phyloP scores from a whole-genome alignment of 2,888 invertebrate species.

The Clistopyga incitator region DNA sequence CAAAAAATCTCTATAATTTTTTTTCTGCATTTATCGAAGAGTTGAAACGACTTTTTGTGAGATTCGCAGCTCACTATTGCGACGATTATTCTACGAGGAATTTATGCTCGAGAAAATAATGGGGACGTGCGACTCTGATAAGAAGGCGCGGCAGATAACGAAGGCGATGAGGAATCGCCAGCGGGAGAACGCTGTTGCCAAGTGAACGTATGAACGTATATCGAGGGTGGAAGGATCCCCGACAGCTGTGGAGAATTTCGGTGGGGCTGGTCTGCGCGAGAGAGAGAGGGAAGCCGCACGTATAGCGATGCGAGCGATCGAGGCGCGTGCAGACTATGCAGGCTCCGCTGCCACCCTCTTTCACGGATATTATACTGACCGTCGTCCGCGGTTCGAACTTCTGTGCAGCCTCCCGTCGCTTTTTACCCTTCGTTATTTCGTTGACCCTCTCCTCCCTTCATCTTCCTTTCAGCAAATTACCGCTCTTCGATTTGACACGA shows the following conservation, averaged over 20 bases:
- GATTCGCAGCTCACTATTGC: too few relatives aligned
- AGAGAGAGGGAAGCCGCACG: conserved; percentile 23
- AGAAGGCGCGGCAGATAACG: conserved; percentile 4
- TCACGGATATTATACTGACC: conserved; percentile 30
- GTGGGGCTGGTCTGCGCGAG: conserved; percentile 64
- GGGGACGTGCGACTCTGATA: not conserved
- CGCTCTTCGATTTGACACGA: too few relatives aligned
- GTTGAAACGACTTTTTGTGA: too few relatives aligned
- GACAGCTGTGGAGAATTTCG: conserved; percentile 81
- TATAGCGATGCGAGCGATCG: conserved; percentile 30
- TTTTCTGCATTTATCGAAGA: too few relatives aligned
- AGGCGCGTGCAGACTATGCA: conserved; percentile 26
- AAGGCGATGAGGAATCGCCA: not conserved
- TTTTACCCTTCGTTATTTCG: conserved; percentile 31
- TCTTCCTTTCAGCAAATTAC: not conserved
- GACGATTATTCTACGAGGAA: too few relatives aligned
- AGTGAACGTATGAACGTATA: conserved; percentile 74
- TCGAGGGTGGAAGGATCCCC: conserved; percentile 76
- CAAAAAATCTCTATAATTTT: too few relatives aligned
- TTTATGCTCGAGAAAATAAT: too few relatives aligned
- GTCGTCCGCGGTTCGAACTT: not conserved
- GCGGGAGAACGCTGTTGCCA: conserved; percentile 77
- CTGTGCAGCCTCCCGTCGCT: conserved; percentile 11
- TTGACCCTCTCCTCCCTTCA: conserved; percentile 12
- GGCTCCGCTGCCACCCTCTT: conserved; percentile 2